Base-by-base conservation (phyloP, 2,797 vertebrate species). In the Columba guinea region DNA sequence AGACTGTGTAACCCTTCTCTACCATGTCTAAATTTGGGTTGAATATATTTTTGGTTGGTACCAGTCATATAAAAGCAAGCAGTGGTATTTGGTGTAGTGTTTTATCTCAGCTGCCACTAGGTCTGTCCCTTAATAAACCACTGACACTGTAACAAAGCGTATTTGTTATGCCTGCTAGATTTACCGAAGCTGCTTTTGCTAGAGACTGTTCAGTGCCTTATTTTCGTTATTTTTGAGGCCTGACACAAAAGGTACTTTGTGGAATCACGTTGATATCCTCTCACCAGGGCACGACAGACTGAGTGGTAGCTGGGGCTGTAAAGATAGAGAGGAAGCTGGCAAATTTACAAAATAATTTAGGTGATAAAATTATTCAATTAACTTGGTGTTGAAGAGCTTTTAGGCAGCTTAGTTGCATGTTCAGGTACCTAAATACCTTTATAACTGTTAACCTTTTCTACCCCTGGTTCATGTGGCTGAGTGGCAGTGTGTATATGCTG, bases 41-140 rank as follows among this genome's bases (percentile, higher is more conserved):
- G 78, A 78, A 76, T 91, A 2, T 90, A 94, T 96, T 93, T 92
- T 82, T 81, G 87, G 59, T 87, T 83, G 73, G 16, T 84, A 76
- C 35, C 55, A 87, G 35, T 39, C 60, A 49, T 90, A 37, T 26
- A 81, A 87, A 88, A 70, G 59, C 68, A 23, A 91, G 76, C 15
- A 67, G 11, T 75, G 65, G 79, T 86, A 94, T 91, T 84, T 89
- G 74, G 79, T 80, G 65, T 67, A 64, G 65, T 85, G 48, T 89
- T 95, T 85, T 92, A 70, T 91, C 69, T 89, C 70, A 35, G 71
- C 35, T 91, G 89, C 87, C 48, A 5, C 56, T 65, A 82, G 32
- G 37, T 94, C 75, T 92, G 79, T 67, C 71, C 71, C 82, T 78
- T 90, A 82, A 83, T 84, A 90, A 88, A 84, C 51, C 26, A 16